These are phyloP conservation scores for Tetropium fuscum DNA, from an alignment of 2,888 invertebrate genomes.

Conservation along the genomic window DNA sequence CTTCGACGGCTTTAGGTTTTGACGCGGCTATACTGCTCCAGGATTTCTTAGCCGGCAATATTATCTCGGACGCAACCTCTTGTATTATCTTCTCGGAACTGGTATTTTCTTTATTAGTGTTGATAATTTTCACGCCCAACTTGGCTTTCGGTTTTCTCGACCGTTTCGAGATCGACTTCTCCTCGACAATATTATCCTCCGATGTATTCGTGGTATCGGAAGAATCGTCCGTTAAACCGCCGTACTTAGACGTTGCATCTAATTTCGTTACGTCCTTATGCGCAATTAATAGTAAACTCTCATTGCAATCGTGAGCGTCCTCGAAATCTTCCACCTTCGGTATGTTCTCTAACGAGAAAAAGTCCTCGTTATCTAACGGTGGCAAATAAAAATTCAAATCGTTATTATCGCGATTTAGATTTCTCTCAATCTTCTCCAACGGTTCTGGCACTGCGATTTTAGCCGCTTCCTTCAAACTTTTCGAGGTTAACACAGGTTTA, in stretches of 20 bases:
- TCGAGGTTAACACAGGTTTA: slow-evolving; percentile 9
- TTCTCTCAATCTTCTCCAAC: slow-evolving; percentile 13
- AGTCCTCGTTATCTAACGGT: slow-evolving; percentile 49
- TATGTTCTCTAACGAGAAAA: slow-evolving; percentile 48
- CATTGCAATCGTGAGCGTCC: slow-evolving; percentile 50
- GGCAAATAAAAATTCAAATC: slow-evolving; percentile 42
- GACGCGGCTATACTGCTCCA: slow-evolving; percentile 70
- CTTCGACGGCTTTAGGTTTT: slow-evolving; percentile 44
- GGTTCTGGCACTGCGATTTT: slow-evolving; percentile 19
- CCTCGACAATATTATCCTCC: slow-evolving; percentile 44
- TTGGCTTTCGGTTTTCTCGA: slow-evolving; percentile 62
- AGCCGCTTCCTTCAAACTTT: slow-evolving; percentile 17
- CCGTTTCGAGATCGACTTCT: slow-evolving; percentile 52
- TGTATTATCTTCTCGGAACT: slow-evolving; percentile 39
- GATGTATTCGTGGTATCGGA: slow-evolving; percentile 38
- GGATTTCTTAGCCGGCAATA: slow-evolving; percentile 62
- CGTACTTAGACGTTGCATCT: slow-evolving; percentile 19
- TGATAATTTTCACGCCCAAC: slow-evolving; percentile 61
- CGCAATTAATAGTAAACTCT: slow-evolving; percentile 21
- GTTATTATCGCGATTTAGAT: slow-evolving; percentile 19
- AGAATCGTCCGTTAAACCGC: slow-evolving; percentile 31
- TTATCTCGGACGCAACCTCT: slow-evolving; percentile 40
- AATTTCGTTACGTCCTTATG: slow-evolving; percentile 24
- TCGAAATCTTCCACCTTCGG: slow-evolving; percentile 50
- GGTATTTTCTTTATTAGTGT: slow-evolving; percentile 42